Evolutionary conservation across 2,888 invertebrate species (phyloP).

Genomic region (Brenthis daphne): DNA sequence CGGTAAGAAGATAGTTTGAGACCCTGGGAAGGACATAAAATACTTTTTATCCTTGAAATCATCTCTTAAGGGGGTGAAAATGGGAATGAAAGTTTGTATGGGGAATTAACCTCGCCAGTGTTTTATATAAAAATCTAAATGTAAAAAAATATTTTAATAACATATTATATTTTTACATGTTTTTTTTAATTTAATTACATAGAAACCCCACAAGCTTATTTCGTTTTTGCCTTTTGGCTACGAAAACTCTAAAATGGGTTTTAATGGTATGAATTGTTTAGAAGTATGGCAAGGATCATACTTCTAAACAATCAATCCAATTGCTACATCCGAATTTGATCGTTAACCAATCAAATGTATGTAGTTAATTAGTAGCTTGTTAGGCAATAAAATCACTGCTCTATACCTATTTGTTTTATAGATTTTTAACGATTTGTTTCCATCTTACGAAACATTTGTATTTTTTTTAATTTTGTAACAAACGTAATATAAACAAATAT

Average conservation of each 20-base stretch:
- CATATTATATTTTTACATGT: neutral
- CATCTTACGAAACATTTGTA: neutral
- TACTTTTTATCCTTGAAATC: no score
- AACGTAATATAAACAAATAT: neutral
- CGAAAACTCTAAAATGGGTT: no score
- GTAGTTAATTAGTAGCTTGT: neutral
- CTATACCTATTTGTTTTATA: neutral
- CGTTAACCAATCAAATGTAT: neutral
- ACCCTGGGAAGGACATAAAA: no score
- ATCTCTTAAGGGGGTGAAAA: no score
- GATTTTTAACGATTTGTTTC: conserved; percentile 5
- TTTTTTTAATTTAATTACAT: neutral
- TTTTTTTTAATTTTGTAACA: neutral
- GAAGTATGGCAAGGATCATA: neutral
- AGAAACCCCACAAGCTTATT: no score
- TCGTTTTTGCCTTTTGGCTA: no score
- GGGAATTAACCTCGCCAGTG: no score
- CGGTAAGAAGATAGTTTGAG: no score
- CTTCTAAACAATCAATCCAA: neutral
- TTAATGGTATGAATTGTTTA: no score
- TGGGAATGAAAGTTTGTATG: no score
- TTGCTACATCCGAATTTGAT: neutral
- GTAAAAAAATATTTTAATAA: neutral
- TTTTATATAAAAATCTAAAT: no score
- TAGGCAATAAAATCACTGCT: neutral